Base-by-base conservation (phyloP, 2,888 invertebrate species). In the Sipha maydis region DNA sequence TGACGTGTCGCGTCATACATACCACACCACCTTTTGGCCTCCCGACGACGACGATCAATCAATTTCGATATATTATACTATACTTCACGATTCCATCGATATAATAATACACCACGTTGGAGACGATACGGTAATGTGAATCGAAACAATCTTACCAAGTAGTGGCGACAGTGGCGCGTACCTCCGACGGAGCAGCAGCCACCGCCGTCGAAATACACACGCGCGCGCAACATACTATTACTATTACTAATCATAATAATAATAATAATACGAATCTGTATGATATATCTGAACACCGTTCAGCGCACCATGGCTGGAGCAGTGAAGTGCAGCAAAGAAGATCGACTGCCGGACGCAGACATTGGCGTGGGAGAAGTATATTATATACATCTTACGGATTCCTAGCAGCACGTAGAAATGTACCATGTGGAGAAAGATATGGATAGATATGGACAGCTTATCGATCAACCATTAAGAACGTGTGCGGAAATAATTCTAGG, bases 31-130 rank as follows among this genome's bases (percentile, higher is more conserved):
- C 77, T 85, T 61, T 67, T 77, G 77, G 48, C 85, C 67, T 31
- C 48, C 31, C 48, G 80, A 48, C 69, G 34, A 73, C 76, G 77
- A 85, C 85, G 77, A 85, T 85, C 85, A 77, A 85, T 85, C 85
- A 77, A 77, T 85, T 77, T 69, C 34, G 54, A 48, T 69, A 48
- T 69, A 69, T 28, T 31, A 41, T 41, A 54, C 31, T 56, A 28
- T 28, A 21, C 34, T 31, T 78, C 31, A 41, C 19, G 21, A 19
- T 69, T 28, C 28, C 25, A 31, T 71, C 28, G 61, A 21, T 61
- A 56, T 1, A 19, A 56, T 56, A 56, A 11, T 56, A 21, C 25
- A 21, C 61, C 4, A 25, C 61, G 61, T 25, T 25, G 61, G 5
- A 19, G 3, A 21, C 19, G 61, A 25, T 25, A 61, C 61, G 8